Base-by-base conservation (phyloP, 2,888 invertebrate species). In the Pachymerium ferrugineum region DNA sequence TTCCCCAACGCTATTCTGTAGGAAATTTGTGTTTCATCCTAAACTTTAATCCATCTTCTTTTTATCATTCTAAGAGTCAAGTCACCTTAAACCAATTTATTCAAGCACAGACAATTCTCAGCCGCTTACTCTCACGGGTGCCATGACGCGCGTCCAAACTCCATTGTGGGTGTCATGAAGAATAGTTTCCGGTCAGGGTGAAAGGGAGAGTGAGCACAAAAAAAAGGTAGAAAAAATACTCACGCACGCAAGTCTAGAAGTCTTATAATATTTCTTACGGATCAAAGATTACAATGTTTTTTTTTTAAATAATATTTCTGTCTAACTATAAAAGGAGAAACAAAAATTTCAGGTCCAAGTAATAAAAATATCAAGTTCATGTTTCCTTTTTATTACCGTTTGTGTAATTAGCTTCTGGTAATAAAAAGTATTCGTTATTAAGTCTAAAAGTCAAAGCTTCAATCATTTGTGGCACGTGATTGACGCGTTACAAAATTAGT, bases 111-210 rank as follows among this genome's bases (percentile, higher is more conserved):
- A 54, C 22, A 54, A 54, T 54, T 54, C 47, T 54, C 47, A 54
- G 47, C 47, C 47, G 47, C 47, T 54, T 22, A 54, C 47, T 54
- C 47, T 54, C 47, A 54, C 47, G 47, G 47, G 47, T 54, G 47
- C 47, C 47, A 54, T 54, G 47, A 54, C 47, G 47, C 47, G 47
- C 47, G 47, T 54, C 47, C 47, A 54, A 54, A 54, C 47, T 54
- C 47, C 47, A 54, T 54, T 54, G 47, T 54, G 47, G 47, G 47
- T 54, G 47, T 54, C 47, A 10, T 54, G 47, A 54, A 54, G 16
- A 54, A 54, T 54, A 54, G 47, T 54, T 54, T 54, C 47, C 47
- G 47, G 47, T 54, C 47, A 54, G 47, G 47, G 47, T 54, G 19
- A 54, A 54, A 54, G 47, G 47, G 47, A 54, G 47, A 54, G 19